Base-by-base conservation (phyloP, 2,888 invertebrate genomes). In the Zele albiditarsus region DNA sequence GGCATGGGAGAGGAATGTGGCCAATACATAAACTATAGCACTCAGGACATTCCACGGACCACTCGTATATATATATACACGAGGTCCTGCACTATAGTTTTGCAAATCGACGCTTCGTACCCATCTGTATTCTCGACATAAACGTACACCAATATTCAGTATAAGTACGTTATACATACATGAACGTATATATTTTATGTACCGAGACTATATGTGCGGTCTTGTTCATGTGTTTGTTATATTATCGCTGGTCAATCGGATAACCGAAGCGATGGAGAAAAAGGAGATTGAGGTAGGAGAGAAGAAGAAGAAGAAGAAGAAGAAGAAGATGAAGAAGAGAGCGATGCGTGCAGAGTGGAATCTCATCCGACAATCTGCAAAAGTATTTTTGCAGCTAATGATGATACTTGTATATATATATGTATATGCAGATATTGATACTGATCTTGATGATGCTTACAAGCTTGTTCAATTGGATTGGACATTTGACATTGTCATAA, bases 1-100 rank as follows among this genome's bases (percentile, higher is more conserved):
- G 86, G 87, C 88, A 88, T 87, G 88, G 86, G 87, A 88, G 87
- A 86, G 86, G 88, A 88, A 88, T 88, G 88, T 87, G 88, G 86
- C 85, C 85, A 85, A 87, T 86, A 87, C 88, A 88, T 86, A 85
- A 86, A 87, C 87, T 87, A 86, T 87, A 87, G 84, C 85, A 83
- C 84, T 80, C 83, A 75, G 83, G 66, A 68, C 86, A 86, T 87
- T 85, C 86, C 86, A 80, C 77, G 73, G 81, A 78, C 73, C 71
- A 77, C 76, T 74, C 49, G 53, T 53, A 23, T 46, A n/a, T 53
- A 53, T n/a, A 49, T n/a, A n/a, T 14, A 42, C 6, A 46, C 68
- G 75, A 75, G 76, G 68, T 65, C 71, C 73, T 46, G 42, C 20
- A 31, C 63, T 86, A 86, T 84, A 86, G 84, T 84, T 84, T 84